Percentiles rank a stretch among this genome's conserved stretches.
phyloP scores from a whole-genome alignment of 2,888 invertebrate genomes.

The Chloroclystis v-ata region DNA sequence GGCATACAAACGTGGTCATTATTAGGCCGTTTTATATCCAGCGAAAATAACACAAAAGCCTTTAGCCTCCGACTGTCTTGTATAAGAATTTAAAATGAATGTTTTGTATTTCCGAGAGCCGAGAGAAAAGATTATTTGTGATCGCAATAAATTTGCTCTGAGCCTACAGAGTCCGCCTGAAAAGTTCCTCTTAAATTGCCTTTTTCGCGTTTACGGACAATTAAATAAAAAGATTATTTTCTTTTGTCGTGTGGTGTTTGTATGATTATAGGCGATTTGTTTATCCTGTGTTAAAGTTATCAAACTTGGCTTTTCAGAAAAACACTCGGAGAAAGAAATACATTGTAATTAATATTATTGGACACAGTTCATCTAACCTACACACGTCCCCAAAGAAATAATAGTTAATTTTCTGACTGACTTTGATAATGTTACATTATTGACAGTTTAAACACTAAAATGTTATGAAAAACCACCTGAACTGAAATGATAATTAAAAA shows the following conservation, averaged over 20 bases:
- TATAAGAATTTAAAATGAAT: conserved; percentile 41
- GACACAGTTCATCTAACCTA: too few relatives aligned
- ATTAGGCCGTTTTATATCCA: background rate
- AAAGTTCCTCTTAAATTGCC: conserved; percentile 46
- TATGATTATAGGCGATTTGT: background rate
- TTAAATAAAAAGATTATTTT: conserved; percentile 41
- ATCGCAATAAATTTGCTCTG: conserved; percentile 53
- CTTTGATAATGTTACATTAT: too few relatives aligned
- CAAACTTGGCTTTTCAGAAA: too few relatives aligned
- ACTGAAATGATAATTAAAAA: too few relatives aligned
- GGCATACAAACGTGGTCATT: background rate
- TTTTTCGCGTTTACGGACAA: conserved; percentile 50
- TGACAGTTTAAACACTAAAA: too few relatives aligned
- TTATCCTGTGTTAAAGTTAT: too few relatives aligned
- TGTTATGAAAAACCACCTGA: too few relatives aligned
- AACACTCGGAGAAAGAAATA: too few relatives aligned
- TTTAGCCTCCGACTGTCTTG: conserved; percentile 24
- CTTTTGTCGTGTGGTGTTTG: conserved; percentile 18
- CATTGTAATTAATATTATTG: too few relatives aligned
- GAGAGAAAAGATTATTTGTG: conserved; percentile 50
- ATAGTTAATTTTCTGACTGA: too few relatives aligned
- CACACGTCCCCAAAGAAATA: too few relatives aligned
- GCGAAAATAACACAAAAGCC: conserved; percentile 15
- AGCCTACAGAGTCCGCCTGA: conserved; percentile 36
- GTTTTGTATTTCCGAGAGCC: conserved; percentile 33